A percentile compares a stretch with the other conserved stretches of the same genome.
phyloP scores from a whole-genome alignment of 1,140 invertebrate genomes.

The Glossosoma conforme region DNA sequence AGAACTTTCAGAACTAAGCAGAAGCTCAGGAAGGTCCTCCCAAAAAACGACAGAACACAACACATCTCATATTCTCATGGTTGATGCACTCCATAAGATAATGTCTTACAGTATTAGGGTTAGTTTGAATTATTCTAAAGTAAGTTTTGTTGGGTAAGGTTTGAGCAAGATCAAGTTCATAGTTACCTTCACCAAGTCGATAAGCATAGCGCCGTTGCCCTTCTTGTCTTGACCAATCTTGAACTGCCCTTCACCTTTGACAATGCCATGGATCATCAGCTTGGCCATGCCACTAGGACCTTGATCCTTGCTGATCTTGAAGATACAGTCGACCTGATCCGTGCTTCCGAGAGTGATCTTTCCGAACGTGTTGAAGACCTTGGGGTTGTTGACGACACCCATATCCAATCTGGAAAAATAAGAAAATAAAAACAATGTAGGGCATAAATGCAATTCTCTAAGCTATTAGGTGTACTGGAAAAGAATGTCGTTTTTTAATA shows the following conservation, averaged over 20 bases:
- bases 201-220: conserved; percentile 49
- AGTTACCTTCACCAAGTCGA: conserved; percentile 48
- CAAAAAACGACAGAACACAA: too few relatives aligned
- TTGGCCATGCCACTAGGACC: conserved; percentile 48
- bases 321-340: conserved; percentile 50
- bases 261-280: conserved; percentile 49
- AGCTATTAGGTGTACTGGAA: too few relatives aligned
- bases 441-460: too few relatives aligned
- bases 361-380: conserved; percentile 49
- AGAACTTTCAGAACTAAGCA: too few relatives aligned
- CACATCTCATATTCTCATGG: too few relatives aligned
- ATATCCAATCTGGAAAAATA: conserved; percentile 47
- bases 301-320: conserved; percentile 44
- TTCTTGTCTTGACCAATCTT: conserved; percentile 53
- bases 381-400: conserved; percentile 46
- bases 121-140: too few relatives aligned
- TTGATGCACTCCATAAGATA: too few relatives aligned
- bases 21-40: too few relatives aligned
- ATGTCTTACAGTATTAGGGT: too few relatives aligned
- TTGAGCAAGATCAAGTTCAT: too few relatives aligned
- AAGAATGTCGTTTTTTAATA: too few relatives aligned
- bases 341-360: conserved; percentile 47
- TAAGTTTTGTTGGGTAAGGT: too few relatives aligned
- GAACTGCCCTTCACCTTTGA: conserved; percentile 52
- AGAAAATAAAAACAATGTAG: neutral